phyloP scores from a whole-genome alignment of 2,888 invertebrate genomes.

The Drosophila affinis region DNA sequence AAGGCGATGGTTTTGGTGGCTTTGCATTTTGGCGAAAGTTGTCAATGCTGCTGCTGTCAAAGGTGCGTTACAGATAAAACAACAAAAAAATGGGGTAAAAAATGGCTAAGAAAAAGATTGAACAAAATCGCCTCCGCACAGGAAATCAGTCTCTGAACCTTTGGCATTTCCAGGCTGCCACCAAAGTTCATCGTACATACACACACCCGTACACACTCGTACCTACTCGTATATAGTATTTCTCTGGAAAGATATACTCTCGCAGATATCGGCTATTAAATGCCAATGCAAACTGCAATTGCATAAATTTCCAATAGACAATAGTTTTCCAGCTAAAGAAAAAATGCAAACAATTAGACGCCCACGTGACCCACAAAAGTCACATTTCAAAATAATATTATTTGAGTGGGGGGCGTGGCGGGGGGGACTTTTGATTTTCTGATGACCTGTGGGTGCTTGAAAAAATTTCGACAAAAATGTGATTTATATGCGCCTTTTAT shows the following conservation, averaged over 20 bases:
- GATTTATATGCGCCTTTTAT: constrained; percentile 54
- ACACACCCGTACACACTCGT: not conserved
- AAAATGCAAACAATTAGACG: constrained; percentile 67
- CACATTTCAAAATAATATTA: constrained; percentile 20
- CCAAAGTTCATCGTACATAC: constrained; percentile 40
- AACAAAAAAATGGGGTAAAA: not conserved
- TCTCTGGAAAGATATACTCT: constrained; percentile 53
- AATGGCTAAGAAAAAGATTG: not conserved
- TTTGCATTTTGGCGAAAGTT: constrained; percentile 49
- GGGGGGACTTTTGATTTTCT: not conserved
- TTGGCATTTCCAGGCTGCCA: constrained; percentile 53
- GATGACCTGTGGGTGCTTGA: constrained; percentile 37
- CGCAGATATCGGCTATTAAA: constrained; percentile 47
- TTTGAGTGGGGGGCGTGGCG: not conserved
- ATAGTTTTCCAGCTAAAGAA: constrained; percentile 21
- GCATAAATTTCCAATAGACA: constrained; percentile 56
- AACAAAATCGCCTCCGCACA: constrained; percentile 34
- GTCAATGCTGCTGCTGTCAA: constrained; percentile 43
- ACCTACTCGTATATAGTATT: constrained; percentile 7
- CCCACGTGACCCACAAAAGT: constrained; percentile 63
- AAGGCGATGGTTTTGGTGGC: constrained; percentile 32
- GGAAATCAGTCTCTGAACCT: constrained; percentile 29
- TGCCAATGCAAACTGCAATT: constrained; percentile 54
- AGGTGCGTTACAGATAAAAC: constrained; percentile 48
- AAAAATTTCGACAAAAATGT: constrained; percentile 48